Percentiles rank a stretch among this genome's conserved stretches.
These are phyloP conservation scores for Melikaiella ostensackeni DNA, from an alignment of 2,888 invertebrate genomes.

Conservation along the genomic window DNA sequence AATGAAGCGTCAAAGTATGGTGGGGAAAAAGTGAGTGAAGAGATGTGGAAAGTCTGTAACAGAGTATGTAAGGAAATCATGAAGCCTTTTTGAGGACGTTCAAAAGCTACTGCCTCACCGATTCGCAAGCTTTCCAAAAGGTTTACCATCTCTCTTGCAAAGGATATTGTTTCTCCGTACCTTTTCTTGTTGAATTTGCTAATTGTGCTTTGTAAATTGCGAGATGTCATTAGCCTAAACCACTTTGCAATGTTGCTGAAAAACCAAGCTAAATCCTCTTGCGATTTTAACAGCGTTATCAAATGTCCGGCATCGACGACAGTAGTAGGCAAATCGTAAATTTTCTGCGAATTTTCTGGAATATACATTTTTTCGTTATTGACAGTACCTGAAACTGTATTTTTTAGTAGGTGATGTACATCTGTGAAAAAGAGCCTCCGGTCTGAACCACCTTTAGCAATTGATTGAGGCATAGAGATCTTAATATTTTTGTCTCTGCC, in stretches of 20 bases:
- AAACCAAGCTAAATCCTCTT: conserved; percentile 39
- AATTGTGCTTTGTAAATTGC: too few relatives aligned
- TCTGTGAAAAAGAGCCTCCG: conserved; percentile 19
- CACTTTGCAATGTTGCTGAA: too few relatives aligned
- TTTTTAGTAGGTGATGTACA: conserved; percentile 46
- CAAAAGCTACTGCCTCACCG: too few relatives aligned
- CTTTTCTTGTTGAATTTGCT: too few relatives aligned
- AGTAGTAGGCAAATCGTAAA: conserved; percentile 42
- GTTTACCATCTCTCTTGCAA: too few relatives aligned
- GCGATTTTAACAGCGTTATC: conserved; percentile 28
- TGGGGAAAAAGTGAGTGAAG: too few relatives aligned
- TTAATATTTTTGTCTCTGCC: background rate
- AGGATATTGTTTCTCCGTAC: too few relatives aligned
- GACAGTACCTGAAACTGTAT: conserved; percentile 41
- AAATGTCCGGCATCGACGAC: conserved; percentile 29
- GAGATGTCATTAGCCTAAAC: too few relatives aligned
- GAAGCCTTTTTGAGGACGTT: too few relatives aligned
- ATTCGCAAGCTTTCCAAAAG: too few relatives aligned
- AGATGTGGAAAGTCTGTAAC: too few relatives aligned
- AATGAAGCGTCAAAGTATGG: too few relatives aligned
- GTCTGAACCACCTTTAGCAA: background rate
- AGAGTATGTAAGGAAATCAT: background rate
- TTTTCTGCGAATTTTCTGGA: conserved; percentile 12
- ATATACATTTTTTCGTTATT: background rate
- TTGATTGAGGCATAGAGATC: background rate